Percentiles rank a stretch among this genome's conserved stretches.
Evolutionary conservation across 2,797 vertebrate species (phyloP).

Genomic region (Melanotaenia parkinsoni): DNA sequence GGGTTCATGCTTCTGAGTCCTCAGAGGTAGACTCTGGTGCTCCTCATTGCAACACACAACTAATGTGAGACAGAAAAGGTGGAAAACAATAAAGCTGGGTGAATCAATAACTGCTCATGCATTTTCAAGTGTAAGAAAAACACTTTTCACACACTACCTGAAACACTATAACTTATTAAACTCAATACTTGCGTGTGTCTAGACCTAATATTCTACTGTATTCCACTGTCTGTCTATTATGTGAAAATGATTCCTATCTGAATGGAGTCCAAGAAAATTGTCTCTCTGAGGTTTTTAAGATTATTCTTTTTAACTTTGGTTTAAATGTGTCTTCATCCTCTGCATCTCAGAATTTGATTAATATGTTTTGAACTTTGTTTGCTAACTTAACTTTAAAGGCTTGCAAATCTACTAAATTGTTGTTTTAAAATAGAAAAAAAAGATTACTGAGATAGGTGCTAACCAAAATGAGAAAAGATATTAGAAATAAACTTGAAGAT

Average conservation of each 20-base stretch:
- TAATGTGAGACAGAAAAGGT: background rate
- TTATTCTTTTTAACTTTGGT: no score
- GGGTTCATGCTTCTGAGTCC: constrained; percentile 86
- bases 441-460: no score
- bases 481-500: no score
- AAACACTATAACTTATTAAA: constrained; percentile 9
- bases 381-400: no score
- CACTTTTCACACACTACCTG: background rate
- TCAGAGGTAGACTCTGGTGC: constrained; percentile 43
- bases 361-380: no score
- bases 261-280: background rate
- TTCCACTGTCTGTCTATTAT: background rate
- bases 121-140: constrained; percentile 3
- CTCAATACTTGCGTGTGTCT: constrained; percentile 9
- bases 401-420: no score
- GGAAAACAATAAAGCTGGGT: background rate
- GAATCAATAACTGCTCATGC: constrained; percentile 11
- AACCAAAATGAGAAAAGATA: no score
- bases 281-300: no score
- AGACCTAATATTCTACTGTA: background rate
- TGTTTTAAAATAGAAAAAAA: no score
- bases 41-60: constrained; percentile 60
- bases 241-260: background rate
- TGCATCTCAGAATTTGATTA: no score
- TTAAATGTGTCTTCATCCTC: no score